Evolutionary conservation across 2,888 invertebrate species (phyloP).

Genomic region (Bedellia somnulentella): DNA sequence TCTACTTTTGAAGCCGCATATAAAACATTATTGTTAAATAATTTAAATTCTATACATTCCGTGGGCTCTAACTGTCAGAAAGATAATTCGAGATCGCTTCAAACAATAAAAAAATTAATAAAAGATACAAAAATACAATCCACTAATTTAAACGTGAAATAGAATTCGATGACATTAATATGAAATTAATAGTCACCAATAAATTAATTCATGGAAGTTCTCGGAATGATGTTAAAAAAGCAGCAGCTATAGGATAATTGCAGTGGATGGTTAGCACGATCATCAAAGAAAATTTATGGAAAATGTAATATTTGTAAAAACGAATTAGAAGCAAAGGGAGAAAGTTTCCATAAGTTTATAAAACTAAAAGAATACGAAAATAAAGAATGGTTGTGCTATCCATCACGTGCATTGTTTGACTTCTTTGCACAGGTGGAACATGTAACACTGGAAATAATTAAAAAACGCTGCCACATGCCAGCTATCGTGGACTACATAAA

Average conservation of each 20-base stretch:
- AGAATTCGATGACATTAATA: not conserved
- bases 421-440: not conserved
- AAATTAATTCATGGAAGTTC: not conserved
- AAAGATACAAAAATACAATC: not conserved
- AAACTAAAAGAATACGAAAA: not conserved
- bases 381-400: not conserved
- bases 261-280: not conserved
- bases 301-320: not conserved
- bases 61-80: slow-evolving; percentile 7
- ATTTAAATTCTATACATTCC: slow-evolving; percentile 5
- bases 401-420: not conserved
- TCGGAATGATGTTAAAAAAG: not conserved
- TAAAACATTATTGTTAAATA: slow-evolving; percentile 5
- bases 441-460: not conserved
- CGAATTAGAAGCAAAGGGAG: not conserved
- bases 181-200: not conserved
- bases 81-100: not conserved
- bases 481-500: not conserved
- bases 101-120: not conserved
- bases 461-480: not conserved
- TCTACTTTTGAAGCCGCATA: slow-evolving; percentile 3
- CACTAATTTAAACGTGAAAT: not conserved
- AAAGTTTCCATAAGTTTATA: not conserved
- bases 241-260: not conserved
- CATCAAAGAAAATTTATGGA: not conserved